These are phyloP conservation scores for Caenorhabditis sp. DNA, from an alignment of 2,888 invertebrate genomes.

Conservation along the genomic window DNA sequence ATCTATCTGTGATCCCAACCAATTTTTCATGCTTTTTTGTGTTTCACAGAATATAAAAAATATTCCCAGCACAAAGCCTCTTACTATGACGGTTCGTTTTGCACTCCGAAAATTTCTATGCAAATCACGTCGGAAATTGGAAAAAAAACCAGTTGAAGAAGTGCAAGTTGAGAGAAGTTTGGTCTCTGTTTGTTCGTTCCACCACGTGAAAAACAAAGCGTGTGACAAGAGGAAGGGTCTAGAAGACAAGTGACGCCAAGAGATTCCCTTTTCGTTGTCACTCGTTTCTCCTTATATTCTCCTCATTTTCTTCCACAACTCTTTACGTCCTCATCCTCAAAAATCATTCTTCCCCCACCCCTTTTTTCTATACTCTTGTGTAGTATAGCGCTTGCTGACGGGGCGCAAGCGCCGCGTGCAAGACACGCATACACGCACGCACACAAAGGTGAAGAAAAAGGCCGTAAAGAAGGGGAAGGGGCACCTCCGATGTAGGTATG, in stretches of 20 bases:
- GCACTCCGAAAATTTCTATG: too few relatives aligned
- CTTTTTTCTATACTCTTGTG: conserved; percentile 1
- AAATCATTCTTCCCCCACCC: background rate
- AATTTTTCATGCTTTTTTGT: too few relatives aligned
- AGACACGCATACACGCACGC: too few relatives aligned
- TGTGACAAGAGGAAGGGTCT: background rate
- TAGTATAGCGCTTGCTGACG: conserved; percentile 33
- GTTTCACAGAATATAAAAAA: too few relatives aligned
- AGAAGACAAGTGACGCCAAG: background rate
- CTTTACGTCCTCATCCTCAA: background rate
- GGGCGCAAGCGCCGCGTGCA: conserved; percentile 6
- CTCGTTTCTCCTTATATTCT: background rate
- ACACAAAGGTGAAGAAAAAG: conserved; percentile 14
- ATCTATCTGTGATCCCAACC: too few relatives aligned
- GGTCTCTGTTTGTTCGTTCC: background rate
- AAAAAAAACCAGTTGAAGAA: too few relatives aligned
- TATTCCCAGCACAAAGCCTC: too few relatives aligned
- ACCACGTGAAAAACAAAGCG: background rate
- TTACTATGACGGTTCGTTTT: too few relatives aligned
- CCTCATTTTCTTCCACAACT: background rate
- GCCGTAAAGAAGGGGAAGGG: background rate
- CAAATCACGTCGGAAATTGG: too few relatives aligned
- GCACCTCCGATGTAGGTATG: background rate
- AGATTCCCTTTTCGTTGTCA: background rate
- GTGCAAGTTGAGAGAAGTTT: background rate